Percentiles rank a stretch among this genome's conserved stretches.
Evolutionary conservation across 2,888 invertebrate species (phyloP).

Genomic region (Eristalis arbustorum): DNA sequence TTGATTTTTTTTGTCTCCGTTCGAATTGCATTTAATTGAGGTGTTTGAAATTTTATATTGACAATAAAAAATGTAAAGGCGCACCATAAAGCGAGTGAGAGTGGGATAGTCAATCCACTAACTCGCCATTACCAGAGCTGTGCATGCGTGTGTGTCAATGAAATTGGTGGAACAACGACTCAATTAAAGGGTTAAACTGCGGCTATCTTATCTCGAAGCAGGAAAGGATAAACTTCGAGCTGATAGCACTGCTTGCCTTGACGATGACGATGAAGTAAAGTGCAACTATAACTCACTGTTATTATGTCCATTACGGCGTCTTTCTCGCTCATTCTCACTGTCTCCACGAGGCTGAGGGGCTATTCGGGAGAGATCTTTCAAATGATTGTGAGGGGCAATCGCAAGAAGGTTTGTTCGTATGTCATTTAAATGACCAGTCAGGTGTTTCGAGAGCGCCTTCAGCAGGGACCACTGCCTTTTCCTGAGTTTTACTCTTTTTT

Average conservation of each 20-base stretch:
- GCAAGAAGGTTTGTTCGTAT: not conserved
- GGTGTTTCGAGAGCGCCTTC: not conserved
- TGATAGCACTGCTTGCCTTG: not conserved
- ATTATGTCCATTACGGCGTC: not conserved
- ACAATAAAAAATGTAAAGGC: not conserved
- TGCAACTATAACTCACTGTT: not conserved
- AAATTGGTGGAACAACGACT: slow-evolving; percentile 14
- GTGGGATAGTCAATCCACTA: not conserved
- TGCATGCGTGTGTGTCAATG: not conserved
- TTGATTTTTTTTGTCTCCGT: not conserved
- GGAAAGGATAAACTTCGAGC: not conserved
- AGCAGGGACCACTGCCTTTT: not conserved
- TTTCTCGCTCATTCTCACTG: not conserved
- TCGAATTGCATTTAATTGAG: slow-evolving; percentile 45
- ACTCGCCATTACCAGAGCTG: slow-evolving; percentile 13
- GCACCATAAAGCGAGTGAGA: not conserved
- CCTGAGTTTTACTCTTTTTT: not conserved
- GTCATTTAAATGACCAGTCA: not conserved
- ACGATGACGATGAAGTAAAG: not conserved
- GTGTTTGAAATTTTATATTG: slow-evolving; percentile 25
- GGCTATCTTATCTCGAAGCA: not conserved
- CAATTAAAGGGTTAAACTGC: not conserved
- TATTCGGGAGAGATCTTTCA: not conserved
- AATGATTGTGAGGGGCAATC: not conserved
- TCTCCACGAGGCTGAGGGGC: not conserved